These are phyloP conservation scores for Caenorhabditis becei DNA, from an alignment of 2,888 invertebrate species.

Conservation along the genomic window DNA sequence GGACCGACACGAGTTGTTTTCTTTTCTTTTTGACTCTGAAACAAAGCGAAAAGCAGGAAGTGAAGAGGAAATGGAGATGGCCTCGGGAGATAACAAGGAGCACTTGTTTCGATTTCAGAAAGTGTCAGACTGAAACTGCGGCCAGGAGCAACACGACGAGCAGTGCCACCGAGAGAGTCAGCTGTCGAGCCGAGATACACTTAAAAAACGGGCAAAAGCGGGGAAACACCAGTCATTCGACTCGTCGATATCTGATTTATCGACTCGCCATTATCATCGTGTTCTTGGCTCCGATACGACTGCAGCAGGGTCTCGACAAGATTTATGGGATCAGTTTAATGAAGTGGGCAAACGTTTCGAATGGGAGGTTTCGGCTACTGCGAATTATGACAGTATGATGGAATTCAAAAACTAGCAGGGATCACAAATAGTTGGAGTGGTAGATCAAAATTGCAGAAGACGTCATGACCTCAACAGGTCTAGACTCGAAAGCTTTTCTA, in stretches of 20 bases:
- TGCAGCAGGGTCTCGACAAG: conserved; percentile 5
- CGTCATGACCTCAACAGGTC: too few species aligned
- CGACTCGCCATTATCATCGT: conserved; percentile 47
- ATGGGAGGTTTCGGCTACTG: too few species aligned
- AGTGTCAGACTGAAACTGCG: neutral
- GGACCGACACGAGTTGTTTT: neutral
- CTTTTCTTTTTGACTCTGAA: neutral
- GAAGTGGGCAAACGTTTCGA: conserved; percentile 7
- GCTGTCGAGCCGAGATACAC: conserved; percentile 31
- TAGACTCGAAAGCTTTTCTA: neutral
- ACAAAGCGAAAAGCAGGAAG: neutral
- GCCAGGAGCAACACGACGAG: neutral
- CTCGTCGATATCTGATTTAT: conserved; percentile 57
- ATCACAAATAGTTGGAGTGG: too few species aligned
- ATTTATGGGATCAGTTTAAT: conserved; percentile 42
- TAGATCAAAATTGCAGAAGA: too few species aligned
- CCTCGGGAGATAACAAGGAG: neutral
- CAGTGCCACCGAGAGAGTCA: conserved; percentile 22
- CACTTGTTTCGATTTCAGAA: neutral
- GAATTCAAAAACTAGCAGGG: too few species aligned
- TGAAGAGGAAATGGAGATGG: neutral
- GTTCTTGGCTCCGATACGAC: conserved; percentile 24
- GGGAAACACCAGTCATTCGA: conserved; percentile 39
- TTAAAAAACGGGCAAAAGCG: conserved; percentile 7
- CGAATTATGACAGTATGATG: too few species aligned